Evolutionary conservation across 2,797 vertebrate genomes (phyloP).

Genomic region (Bovichtus variegatus): DNA sequence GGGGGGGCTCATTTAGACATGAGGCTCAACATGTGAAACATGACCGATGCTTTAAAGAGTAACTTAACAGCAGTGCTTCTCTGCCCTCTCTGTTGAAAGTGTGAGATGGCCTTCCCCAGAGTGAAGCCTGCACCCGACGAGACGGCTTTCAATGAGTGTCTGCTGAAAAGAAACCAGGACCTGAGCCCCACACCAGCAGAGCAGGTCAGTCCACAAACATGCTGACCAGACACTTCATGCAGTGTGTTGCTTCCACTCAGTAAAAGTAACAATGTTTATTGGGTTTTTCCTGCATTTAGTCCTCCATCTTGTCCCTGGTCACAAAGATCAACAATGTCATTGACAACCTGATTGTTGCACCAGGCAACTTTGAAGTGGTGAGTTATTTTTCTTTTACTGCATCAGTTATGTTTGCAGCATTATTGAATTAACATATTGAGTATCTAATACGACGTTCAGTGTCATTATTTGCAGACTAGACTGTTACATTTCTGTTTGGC

Average conservation of each 20-base stretch:
- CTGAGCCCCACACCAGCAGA: constrained; percentile 92
- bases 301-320: constrained; percentile 96
- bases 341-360: constrained; percentile 96
- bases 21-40: background rate
- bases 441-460: too few species aligned
- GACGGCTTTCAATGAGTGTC: constrained; percentile 91
- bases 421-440: too few species aligned
- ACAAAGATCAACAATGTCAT: constrained; percentile 99
- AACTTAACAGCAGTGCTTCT: background rate
- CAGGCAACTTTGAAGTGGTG: constrained; percentile 98
- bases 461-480: too few species aligned
- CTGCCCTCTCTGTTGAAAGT: constrained; percentile 75
- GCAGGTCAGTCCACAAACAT: constrained; percentile 84
- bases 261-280: background rate
- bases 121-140: constrained; percentile 95
- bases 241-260: background rate
- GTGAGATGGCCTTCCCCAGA: constrained; percentile 97
- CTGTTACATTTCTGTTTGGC: too few species aligned
- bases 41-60: background rate
- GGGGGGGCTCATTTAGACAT: background rate
- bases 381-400: constrained; percentile 59
- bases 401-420: too few species aligned
- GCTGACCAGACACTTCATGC: too few species aligned
- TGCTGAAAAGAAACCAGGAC: constrained; percentile 97
- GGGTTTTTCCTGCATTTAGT: constrained; percentile 78